Percentiles rank a stretch among this genome's conserved stretches.
phyloP scores from a whole-genome alignment of 30 jellyfish, hydroid and myxozoan species.

The Hydractinia symbiolongicarpus region DNA sequence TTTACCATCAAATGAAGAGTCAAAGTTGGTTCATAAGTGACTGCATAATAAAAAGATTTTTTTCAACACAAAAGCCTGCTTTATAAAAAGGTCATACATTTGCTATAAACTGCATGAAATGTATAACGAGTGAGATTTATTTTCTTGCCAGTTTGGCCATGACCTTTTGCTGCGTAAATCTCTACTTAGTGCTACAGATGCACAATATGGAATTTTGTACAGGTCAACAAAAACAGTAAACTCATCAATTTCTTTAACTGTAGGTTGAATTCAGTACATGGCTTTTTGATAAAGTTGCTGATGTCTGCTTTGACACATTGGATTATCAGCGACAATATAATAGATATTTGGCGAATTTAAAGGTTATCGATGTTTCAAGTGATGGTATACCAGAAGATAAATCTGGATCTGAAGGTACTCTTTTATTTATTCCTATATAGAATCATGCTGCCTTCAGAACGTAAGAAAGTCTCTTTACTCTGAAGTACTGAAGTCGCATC shows the following conservation, averaged over 20 bases:
- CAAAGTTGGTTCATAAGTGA: not conserved
- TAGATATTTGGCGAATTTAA: conserved; percentile 52
- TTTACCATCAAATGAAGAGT: no score
- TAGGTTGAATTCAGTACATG: conserved; percentile 64
- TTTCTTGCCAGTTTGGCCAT: no score
- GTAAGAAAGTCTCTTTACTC: not conserved
- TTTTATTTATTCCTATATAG: no score
- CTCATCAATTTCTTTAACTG: not conserved
- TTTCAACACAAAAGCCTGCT: no score
- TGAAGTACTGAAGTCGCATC: no score
- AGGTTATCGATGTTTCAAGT: conserved; percentile 54
- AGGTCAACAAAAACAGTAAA: no score
- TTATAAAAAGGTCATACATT: no score
- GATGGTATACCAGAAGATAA: not conserved
- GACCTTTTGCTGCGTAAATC: no score
- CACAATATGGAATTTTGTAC: no score
- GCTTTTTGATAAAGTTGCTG: conserved; percentile 54
- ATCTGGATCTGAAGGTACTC: not conserved
- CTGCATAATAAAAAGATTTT: not conserved
- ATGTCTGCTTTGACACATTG: conserved; percentile 55
- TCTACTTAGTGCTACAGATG: no score
- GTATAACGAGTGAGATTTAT: no score
- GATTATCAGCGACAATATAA: conserved; percentile 43
- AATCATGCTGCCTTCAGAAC: not conserved
- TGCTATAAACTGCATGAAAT: no score